phyloP scores from a whole-genome alignment of 2,888 invertebrate species.

The Gasteruption jaculator region DNA sequence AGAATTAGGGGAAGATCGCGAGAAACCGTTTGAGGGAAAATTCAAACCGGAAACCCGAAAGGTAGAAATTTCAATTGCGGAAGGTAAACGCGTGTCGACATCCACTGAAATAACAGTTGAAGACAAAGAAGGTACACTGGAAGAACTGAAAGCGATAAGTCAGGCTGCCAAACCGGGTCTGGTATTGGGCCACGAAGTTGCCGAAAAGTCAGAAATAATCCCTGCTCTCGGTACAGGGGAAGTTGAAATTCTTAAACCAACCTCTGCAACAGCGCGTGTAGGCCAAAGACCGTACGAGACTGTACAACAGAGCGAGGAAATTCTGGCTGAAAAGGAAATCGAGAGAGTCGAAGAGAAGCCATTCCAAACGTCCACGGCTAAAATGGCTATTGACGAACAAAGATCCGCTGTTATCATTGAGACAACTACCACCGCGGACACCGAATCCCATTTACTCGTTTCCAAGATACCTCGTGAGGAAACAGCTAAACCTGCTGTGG shows the following conservation, averaged over 20 bases:
- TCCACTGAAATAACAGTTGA: slow-evolving; percentile 55
- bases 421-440: slow-evolving; percentile 31
- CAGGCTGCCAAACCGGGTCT: slow-evolving; percentile 32
- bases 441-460: slow-evolving; percentile 26
- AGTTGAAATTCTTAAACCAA: slow-evolving; percentile 42
- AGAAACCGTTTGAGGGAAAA: slow-evolving; percentile 46
- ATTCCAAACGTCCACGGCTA: slow-evolving; percentile 46
- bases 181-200: slow-evolving; percentile 49
- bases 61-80: slow-evolving; percentile 49
- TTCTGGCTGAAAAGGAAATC: slow-evolving; percentile 53
- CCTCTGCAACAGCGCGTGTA: slow-evolving; percentile 41
- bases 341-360: slow-evolving; percentile 38
- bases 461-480: slow-evolving; percentile 29
- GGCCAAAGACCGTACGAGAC: slow-evolving; percentile 51
- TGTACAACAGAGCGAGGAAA: slow-evolving; percentile 47
- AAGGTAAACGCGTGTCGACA: slow-evolving; percentile 47
- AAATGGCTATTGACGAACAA: slow-evolving; percentile 47
- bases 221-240: slow-evolving; percentile 47
- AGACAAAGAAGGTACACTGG: slow-evolving; percentile 52
- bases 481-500: slow-evolving; percentile 44
- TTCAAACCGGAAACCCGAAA: slow-evolving; percentile 45
- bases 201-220: slow-evolving; percentile 53
- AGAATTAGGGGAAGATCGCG: slow-evolving; percentile 40
- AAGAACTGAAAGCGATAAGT: no score
- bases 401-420: slow-evolving; percentile 34